phyloP scores from a whole-genome alignment of 2,888 invertebrate species.

The Colostygia pectinataria region DNA sequence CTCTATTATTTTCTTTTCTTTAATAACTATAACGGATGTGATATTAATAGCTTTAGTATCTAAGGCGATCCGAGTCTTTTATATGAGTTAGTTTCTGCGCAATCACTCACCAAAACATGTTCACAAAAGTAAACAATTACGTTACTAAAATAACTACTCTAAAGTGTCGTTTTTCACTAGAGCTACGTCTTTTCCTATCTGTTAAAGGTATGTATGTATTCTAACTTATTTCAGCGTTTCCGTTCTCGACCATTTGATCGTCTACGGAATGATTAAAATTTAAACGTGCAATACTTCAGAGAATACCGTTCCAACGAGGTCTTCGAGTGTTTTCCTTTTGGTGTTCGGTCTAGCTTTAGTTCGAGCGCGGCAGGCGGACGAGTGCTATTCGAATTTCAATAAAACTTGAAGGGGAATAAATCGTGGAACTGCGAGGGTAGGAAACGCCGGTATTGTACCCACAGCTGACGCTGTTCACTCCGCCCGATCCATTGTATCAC shows the following conservation, averaged over 20 bases:
- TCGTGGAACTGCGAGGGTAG: constrained; percentile 45
- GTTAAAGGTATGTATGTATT: too few species aligned
- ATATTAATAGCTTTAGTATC: background rate
- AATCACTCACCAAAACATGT: background rate
- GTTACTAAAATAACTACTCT: too few species aligned
- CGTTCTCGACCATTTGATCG: constrained; percentile 2
- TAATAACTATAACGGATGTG: constrained; percentile 6
- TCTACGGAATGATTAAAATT: constrained; percentile 33
- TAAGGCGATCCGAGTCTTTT: background rate
- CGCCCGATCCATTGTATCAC: constrained; percentile 11
- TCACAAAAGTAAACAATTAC: too few species aligned
- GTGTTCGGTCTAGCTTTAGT: constrained; percentile 43
- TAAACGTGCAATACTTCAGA: constrained; percentile 17
- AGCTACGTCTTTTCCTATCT: too few species aligned
- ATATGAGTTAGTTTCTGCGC: background rate
- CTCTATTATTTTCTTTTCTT: background rate
- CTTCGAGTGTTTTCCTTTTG: constrained; percentile 45
- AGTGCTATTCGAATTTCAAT: constrained; percentile 69
- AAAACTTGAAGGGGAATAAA: constrained; percentile 72
- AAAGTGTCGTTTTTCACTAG: too few species aligned
- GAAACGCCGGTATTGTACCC: constrained; percentile 47
- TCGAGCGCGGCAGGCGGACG: constrained; percentile 38
- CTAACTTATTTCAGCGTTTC: background rate
- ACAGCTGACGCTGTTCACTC: constrained; percentile 53
- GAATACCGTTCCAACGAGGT: constrained; percentile 29